Evolutionary conservation across 2,888 invertebrate species (phyloP).

Genomic region (Tetragonula carbonaria): DNA sequence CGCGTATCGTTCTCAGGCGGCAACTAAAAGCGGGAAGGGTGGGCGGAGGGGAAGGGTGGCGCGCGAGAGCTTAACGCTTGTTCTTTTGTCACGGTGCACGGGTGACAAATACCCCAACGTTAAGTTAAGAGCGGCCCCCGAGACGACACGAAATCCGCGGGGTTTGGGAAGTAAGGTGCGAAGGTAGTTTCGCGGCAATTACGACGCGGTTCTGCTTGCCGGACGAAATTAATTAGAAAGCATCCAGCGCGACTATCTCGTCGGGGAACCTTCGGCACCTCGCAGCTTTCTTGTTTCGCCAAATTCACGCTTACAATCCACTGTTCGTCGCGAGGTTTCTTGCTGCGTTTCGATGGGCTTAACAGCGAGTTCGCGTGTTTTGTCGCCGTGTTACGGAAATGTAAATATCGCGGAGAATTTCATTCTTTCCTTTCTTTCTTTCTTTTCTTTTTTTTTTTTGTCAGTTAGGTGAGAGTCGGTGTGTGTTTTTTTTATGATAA

Average conservation of each 20-base stretch:
- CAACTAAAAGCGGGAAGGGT: slow-evolving; percentile 47
- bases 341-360: neutral
- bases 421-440: neutral
- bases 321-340: neutral
- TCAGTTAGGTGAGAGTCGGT: neutral
- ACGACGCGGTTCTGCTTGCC: slow-evolving; percentile 70
- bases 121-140: slow-evolving; percentile 68
- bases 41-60: neutral
- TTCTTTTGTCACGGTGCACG: slow-evolving; percentile 69
- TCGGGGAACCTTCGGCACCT: slow-evolving; percentile 46
- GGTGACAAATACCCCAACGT: slow-evolving; percentile 76
- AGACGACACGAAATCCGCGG: slow-evolving; percentile 38
- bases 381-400: neutral
- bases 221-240: slow-evolving; percentile 76
- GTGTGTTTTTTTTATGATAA: neutral
- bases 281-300: slow-evolving; percentile 28
- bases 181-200: slow-evolving; percentile 75
- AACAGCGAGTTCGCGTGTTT: slow-evolving; percentile 49
- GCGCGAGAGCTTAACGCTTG: slow-evolving; percentile 50
- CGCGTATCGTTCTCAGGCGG: slow-evolving; percentile 48
- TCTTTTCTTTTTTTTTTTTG: neutral
- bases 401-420: slow-evolving; percentile 24
- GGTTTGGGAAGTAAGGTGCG: slow-evolving; percentile 41
- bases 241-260: slow-evolving; percentile 26
- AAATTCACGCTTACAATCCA: neutral